These are phyloP conservation scores for Pygocentrus nattereri DNA, from an alignment of 2,797 vertebrate genomes.

Conservation along the genomic window DNA sequence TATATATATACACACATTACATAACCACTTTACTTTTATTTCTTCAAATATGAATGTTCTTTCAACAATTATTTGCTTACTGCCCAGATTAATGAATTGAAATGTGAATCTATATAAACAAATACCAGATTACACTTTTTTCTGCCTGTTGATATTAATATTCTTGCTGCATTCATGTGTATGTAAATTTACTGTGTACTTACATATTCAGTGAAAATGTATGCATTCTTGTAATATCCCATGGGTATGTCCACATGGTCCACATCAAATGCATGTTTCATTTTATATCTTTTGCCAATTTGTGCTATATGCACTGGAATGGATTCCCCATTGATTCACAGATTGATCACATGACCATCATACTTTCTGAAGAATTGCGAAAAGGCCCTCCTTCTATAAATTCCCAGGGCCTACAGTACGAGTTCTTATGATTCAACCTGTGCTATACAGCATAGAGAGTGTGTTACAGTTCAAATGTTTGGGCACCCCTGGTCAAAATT, in stretches of 20 bases:
- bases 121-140: not conserved
- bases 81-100: too few species aligned
- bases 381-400: slow-evolving; percentile 16
- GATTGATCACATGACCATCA: too few species aligned
- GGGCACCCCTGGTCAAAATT: too few species aligned
- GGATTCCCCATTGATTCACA: too few species aligned
- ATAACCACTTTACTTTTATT: too few species aligned
- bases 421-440: not conserved
- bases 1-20: too few species aligned
- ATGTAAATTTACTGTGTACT: not conserved
- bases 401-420: not conserved
- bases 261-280: not conserved
- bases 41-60: too few species aligned
- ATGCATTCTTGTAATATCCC: not conserved
- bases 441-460: not conserved
- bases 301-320: slow-evolving; percentile 21
- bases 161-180: not conserved
- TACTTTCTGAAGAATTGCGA: slow-evolving; percentile 26
- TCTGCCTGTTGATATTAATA: not conserved
- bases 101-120: not conserved
- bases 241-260: not conserved
- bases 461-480: too few species aligned
- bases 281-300: slow-evolving; percentile 12
- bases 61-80: too few species aligned
- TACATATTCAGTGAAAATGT: not conserved